These are phyloP conservation scores for Laticauda laticaudata DNA, from an alignment of 2,113 vertebrate species.

Conservation along the genomic window DNA sequence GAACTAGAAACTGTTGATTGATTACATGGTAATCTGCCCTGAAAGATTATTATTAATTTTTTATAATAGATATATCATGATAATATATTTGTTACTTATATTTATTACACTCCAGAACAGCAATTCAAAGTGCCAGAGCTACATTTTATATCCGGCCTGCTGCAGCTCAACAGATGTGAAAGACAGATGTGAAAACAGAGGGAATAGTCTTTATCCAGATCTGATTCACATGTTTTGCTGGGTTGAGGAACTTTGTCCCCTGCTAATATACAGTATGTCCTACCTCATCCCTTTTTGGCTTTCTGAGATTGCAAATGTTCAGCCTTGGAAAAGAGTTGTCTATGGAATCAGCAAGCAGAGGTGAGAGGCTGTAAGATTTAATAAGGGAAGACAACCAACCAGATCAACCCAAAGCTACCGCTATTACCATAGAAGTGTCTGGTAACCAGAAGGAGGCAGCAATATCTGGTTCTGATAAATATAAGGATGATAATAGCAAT, in stretches of 20 bases:
- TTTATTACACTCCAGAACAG: not conserved
- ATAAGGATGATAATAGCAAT: not conserved
- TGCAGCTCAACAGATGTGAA: not conserved
- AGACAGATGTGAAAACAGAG: not conserved
- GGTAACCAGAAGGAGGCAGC: not conserved
- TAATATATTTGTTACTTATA: not conserved
- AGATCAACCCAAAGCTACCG: not conserved
- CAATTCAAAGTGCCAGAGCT: not conserved
- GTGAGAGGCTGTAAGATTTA: not conserved
- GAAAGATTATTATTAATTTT: not conserved
- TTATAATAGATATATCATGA: not conserved
- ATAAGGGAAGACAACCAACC: not conserved
- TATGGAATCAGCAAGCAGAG: not conserved
- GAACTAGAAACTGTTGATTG: not conserved
- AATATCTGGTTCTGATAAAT: not conserved
- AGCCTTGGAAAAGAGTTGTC: not conserved
- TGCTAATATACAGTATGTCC: not conserved
- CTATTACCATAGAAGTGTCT: not conserved
- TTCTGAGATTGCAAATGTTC: not conserved
- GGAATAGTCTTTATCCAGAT: not conserved
- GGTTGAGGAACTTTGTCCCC: not conserved
- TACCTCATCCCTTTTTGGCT: not conserved
- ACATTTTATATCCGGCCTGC: not conserved
- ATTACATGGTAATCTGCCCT: not conserved
- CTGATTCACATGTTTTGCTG: not conserved